Percentiles rank a stretch among this genome's conserved stretches.
Evolutionary conservation across 2,113 vertebrate genomes (phyloP).

Genomic region (Anguilla rostrata): DNA sequence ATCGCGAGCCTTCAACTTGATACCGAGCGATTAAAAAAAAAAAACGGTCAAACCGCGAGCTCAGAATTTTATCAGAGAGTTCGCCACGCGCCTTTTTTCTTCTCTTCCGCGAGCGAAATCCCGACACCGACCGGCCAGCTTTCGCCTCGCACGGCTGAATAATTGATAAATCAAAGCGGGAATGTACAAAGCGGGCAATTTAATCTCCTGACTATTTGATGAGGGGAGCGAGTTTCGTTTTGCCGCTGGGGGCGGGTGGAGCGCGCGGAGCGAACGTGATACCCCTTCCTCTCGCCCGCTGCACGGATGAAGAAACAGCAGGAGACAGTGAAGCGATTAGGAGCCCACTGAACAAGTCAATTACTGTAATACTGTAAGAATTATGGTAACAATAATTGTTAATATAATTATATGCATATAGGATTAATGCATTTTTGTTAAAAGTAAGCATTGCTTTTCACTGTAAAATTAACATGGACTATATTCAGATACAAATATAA

Average conservation of each 20-base stretch:
- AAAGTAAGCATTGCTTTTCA: too few species aligned
- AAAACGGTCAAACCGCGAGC: neutral
- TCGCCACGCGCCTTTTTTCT: neutral
- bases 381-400: too few species aligned
- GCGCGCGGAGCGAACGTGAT: conserved; percentile 39
- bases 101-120: conserved; percentile 37
- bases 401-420: too few species aligned
- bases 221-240: conserved; percentile 56
- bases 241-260: conserved; percentile 44
- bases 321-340: neutral
- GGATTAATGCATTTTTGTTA: too few species aligned
- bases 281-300: conserved; percentile 20
- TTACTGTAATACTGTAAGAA: too few species aligned
- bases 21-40: neutral
- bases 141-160: conserved; percentile 58
- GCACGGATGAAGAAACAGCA: conserved; percentile 42
- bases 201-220: conserved; percentile 69
- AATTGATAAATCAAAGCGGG: conserved; percentile 65
- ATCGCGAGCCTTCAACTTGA: neutral
- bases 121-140: conserved; percentile 56
- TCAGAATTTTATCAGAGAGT: neutral
- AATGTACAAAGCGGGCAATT: conserved; percentile 67
- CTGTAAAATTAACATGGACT: too few species aligned
- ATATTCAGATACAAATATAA: too few species aligned
- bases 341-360: too few species aligned